Evolutionary conservation across 2,797 vertebrate genomes (phyloP).

Genomic region (Scleropages formosus): DNA sequence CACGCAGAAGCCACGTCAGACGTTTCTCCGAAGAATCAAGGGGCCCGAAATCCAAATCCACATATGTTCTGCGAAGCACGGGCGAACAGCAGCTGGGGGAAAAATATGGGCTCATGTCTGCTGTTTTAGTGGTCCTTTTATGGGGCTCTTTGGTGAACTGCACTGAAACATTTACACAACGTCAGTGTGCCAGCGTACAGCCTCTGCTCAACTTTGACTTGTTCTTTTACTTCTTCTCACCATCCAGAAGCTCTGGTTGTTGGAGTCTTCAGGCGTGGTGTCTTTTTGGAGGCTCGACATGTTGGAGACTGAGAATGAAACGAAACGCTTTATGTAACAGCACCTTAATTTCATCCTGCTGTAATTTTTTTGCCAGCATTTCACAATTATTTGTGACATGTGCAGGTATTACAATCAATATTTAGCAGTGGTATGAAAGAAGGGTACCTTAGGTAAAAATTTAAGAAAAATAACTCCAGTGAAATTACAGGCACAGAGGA

Average conservation of each 20-base stretch:
- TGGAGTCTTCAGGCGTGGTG: slow-evolving; percentile 57
- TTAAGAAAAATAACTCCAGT: neutral
- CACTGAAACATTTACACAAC: neutral
- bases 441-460: too few relatives aligned
- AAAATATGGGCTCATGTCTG: slow-evolving; percentile 7
- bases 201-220: neutral
- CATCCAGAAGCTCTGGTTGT: slow-evolving; percentile 75
- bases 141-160: neutral
- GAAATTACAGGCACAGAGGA: neutral
- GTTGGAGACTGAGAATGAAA: slow-evolving; percentile 34
- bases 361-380: too few relatives aligned
- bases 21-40: neutral
- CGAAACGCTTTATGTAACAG: neutral
- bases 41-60: neutral
- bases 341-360: too few relatives aligned
- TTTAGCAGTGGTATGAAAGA: too few relatives aligned
- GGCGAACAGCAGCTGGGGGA: slow-evolving; percentile 2
- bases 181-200: neutral
- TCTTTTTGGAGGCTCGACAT: slow-evolving; percentile 64
- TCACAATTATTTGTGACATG: too few relatives aligned
- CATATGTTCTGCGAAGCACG: too few relatives aligned
- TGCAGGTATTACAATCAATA: too few relatives aligned
- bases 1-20: slow-evolving; percentile 23
- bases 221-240: slow-evolving; percentile 54
- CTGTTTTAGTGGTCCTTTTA: neutral